Base-by-base conservation (phyloP, 1,140 invertebrate genomes). In the Cotesia typhae region DNA sequence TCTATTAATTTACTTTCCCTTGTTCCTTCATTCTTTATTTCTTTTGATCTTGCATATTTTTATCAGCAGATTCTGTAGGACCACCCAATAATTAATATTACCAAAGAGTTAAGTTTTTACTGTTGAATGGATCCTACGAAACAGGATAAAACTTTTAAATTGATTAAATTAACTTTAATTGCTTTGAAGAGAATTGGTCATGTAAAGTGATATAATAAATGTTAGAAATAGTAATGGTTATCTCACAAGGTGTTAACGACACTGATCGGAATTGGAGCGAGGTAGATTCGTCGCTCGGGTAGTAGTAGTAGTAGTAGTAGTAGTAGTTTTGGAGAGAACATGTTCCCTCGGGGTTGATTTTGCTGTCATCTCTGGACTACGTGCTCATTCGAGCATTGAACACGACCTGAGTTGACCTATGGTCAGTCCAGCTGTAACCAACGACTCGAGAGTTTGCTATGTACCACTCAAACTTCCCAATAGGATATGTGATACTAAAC, bases 221-320 rank as follows among this genome's bases (percentile, higher is more conserved):
- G 53, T 20, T 6, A 14, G 5, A 41, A 14, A 41, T 55, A n/a
- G 17, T 60, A 51, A 69, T 65, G 52, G 17, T 75, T 60, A 63
- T 65, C 36, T 71, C 70, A 70, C 59, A 53, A 20, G 59, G 71
- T 64, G 65, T 72, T 67, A 63, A 67, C 60, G 74, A 72, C 74
- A 75, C 71, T 60, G 51, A 72, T 70, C 35, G 61, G 47, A 75
- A 75, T 72, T 75, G 71, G 74, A 75, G 74, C 74, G 63, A 35
- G 55, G 59, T 65, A 67, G 53, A 71, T 71, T 64, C 14, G 61
- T 60, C 47, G 12, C 38, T 37, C 17, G 41, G 64, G 10, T 52
- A 35, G 41, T 28, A 28, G 28, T 47, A 47, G 41, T 36, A 17
- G 17, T 17, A 17, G 17, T 17, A 17, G 20, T 52, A 35, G 41